These are phyloP conservation scores for Grallaria varia DNA, from an alignment of 2,113 vertebrate species.

Conservation along the genomic window DNA sequence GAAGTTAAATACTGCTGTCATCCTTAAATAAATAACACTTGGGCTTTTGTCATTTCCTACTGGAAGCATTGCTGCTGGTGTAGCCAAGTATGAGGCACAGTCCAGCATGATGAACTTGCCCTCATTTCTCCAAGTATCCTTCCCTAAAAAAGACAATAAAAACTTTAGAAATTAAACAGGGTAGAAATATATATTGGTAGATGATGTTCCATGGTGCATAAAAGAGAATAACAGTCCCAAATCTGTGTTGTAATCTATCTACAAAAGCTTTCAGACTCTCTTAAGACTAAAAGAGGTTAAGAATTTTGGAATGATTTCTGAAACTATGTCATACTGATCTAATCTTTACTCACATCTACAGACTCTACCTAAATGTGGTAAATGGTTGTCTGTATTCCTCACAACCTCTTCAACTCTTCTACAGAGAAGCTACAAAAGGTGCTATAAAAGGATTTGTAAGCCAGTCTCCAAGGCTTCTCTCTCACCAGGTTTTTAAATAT, in stretches of 20 bases:
- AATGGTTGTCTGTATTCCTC: not conserved
- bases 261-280: not conserved
- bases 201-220: not conserved
- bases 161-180: not conserved
- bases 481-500: not conserved
- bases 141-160: not conserved
- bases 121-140: not conserved
- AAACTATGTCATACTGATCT: not conserved
- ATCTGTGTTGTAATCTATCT: not conserved
- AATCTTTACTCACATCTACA: not conserved
- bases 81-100: not conserved
- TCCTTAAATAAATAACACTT: not conserved
- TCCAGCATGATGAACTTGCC: not conserved
- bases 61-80: not conserved
- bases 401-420: not conserved
- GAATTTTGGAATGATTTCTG: not conserved
- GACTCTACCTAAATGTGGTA: accelerated
- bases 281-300: not conserved
- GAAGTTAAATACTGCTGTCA: not conserved
- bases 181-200: not conserved
- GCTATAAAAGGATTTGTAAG: not conserved
- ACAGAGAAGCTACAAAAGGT: not conserved
- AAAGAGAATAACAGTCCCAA: not conserved
- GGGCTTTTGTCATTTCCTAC: not conserved
- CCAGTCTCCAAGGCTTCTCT: not conserved